A percentile compares a stretch with the other conserved stretches of the same genome.
These are phyloP conservation scores for Chloroceryle inda DNA, from an alignment of 2,797 vertebrate genomes.

Conservation along the genomic window DNA sequence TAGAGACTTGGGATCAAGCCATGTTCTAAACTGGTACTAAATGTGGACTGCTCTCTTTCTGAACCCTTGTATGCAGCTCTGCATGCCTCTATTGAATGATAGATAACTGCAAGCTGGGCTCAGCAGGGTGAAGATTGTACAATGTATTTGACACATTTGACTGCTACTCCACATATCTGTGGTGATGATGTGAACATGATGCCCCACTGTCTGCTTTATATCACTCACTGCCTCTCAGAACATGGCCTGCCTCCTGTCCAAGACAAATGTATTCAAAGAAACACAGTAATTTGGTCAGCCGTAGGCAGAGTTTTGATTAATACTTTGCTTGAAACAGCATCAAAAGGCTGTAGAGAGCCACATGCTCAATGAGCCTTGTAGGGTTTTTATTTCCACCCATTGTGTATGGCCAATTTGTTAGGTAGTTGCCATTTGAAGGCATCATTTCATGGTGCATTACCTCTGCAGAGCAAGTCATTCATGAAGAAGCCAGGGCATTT, in stretches of 20 bases:
- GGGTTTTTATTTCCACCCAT: conserved; percentile 31
- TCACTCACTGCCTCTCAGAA: background rate
- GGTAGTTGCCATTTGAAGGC: background rate
- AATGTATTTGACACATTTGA: conserved; percentile 8
- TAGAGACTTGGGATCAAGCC: background rate
- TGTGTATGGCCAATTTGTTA: background rate
- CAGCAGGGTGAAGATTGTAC: background rate
- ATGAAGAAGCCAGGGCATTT: background rate
- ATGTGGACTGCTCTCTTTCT: conserved; percentile 2
- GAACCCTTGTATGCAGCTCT: background rate
- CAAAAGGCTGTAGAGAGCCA: background rate
- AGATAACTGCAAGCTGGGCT: background rate
- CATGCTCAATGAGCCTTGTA: background rate
- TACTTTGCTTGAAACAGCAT: background rate
- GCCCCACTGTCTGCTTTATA: background rate
- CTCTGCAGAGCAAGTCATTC: background rate
- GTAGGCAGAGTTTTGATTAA: background rate
- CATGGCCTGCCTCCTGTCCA: background rate
- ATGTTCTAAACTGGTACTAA: conserved; percentile 14
- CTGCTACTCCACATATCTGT: background rate
- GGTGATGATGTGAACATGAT: conserved; percentile 19
- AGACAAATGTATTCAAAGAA: background rate
- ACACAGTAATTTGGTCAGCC: background rate
- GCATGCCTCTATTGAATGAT: background rate
- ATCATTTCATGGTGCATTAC: conserved; percentile 10